A percentile compares a stretch with the other conserved stretches of the same genome.
Conservation (phyloP, 2,797 vertebrate species). For the Gadopsis marmoratus region DNA sequence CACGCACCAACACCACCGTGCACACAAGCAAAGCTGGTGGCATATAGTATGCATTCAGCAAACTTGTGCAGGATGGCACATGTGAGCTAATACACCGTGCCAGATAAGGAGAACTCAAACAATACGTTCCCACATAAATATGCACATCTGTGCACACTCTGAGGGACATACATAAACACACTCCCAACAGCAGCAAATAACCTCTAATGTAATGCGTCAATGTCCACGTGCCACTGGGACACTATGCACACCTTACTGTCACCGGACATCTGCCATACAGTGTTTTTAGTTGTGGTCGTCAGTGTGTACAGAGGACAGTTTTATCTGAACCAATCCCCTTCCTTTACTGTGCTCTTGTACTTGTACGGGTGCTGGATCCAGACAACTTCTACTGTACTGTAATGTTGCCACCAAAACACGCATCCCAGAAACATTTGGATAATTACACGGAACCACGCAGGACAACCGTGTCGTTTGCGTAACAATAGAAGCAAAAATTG, state of each 20-base stretch:
- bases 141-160: slow-evolving; percentile 26
- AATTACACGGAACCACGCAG: neutral
- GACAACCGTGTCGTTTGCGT: slow-evolving; percentile 12
- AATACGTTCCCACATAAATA: slow-evolving; percentile 60
- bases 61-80: slow-evolving; percentile 45
- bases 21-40: slow-evolving; percentile 52
- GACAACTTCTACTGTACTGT: neutral
- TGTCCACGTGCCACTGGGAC: slow-evolving; percentile 31
- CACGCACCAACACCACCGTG: slow-evolving; percentile 23
- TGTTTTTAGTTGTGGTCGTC: slow-evolving; percentile 23
- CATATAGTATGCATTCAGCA: slow-evolving; percentile 41
- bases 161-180: slow-evolving; percentile 53
- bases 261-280: slow-evolving; percentile 46
- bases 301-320: slow-evolving; percentile 35
- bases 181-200: slow-evolving; percentile 50
- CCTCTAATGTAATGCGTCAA: slow-evolving; percentile 28
- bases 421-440: slow-evolving; percentile 14
- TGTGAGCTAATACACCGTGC: slow-evolving; percentile 60
- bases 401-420: slow-evolving; percentile 1
- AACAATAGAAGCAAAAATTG: slow-evolving; percentile 32
- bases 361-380: neutral
- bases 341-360: slow-evolving; percentile 1
- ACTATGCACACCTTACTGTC: slow-evolving; percentile 33
- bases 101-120: slow-evolving; percentile 67
- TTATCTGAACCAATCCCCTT: slow-evolving; percentile 33